Conservation (phyloP, 2,888 invertebrate genomes). For the Pristionchus entomophagus region DNA sequence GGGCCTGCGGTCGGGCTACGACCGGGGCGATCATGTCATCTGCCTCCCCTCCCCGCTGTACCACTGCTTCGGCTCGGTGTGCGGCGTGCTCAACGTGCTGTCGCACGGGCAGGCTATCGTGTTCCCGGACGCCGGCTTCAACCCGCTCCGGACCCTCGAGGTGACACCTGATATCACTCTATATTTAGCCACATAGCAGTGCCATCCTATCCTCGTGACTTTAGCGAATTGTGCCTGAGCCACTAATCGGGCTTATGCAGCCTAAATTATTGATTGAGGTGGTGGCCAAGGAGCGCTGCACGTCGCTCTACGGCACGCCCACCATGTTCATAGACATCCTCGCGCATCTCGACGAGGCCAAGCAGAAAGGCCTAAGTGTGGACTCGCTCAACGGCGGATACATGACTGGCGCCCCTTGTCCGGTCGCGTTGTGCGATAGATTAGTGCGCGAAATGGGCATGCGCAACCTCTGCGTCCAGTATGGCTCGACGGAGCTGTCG, state of each 20-base stretch:
- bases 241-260: not conserved
- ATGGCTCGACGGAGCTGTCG: slow-evolving; percentile 79
- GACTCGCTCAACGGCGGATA: slow-evolving; percentile 78
- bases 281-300: slow-evolving; percentile 69
- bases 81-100: slow-evolving; percentile 81
- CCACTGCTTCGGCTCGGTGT: slow-evolving; percentile 85
- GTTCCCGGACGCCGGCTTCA: slow-evolving; percentile 77
- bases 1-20: slow-evolving; percentile 78
- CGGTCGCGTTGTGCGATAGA: slow-evolving; percentile 78
- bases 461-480: slow-evolving; percentile 68
- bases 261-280: not conserved
- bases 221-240: no score
- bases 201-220: not conserved
- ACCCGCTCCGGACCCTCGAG: slow-evolving; percentile 81
- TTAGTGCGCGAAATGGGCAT: slow-evolving; percentile 77
- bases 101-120: slow-evolving; percentile 77
- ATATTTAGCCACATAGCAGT: not conserved
- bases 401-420: slow-evolving; percentile 85
- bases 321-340: slow-evolving; percentile 79
- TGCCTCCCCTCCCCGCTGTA: slow-evolving; percentile 58
- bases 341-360: slow-evolving; percentile 64
- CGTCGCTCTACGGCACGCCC: slow-evolving; percentile 77
- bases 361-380: not conserved
- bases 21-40: slow-evolving; percentile 47
- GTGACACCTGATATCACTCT: slow-evolving; percentile 82